phyloP scores from a whole-genome alignment of 2,113 vertebrate species.

The Pangasianodon gigas region DNA sequence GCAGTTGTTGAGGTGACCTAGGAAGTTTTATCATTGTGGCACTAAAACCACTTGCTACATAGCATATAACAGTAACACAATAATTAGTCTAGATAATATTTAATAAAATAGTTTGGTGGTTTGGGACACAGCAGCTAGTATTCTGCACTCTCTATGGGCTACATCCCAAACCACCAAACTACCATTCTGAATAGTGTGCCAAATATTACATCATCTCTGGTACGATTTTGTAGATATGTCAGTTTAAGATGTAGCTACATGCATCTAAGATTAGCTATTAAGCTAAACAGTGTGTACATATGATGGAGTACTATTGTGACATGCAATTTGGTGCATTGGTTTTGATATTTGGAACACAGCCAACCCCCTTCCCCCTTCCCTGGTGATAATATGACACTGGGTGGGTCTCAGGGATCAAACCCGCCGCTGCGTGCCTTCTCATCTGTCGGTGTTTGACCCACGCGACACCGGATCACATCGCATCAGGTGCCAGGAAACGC shows the following conservation, averaged over 20 bases:
- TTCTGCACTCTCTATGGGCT: neutral
- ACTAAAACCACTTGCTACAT: neutral
- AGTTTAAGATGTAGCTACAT: neutral
- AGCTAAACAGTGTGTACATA: neutral
- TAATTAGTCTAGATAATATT: neutral
- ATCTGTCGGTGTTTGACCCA: constrained; percentile 15
- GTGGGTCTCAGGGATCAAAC: constrained; percentile 2
- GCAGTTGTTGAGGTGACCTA: neutral
- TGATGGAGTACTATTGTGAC: neutral
- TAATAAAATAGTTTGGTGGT: neutral
- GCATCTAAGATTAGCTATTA: neutral
- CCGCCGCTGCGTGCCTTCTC: neutral
- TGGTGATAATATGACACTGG: constrained; percentile 13
- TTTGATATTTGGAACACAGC: neutral
- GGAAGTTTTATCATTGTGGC: neutral
- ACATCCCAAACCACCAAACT: neutral
- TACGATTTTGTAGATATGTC: neutral
- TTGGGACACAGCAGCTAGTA: neutral
- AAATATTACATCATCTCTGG: neutral
- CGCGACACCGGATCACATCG: constrained; percentile 8
- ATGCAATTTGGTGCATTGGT: no score
- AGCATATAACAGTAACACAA: neutral
- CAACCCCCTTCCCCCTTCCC: neutral
- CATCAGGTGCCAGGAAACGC: neutral
- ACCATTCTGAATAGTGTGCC: neutral